Evolutionary conservation across 2,113 vertebrate genomes (phyloP).

Genomic region (Cottus gobio): DNA sequence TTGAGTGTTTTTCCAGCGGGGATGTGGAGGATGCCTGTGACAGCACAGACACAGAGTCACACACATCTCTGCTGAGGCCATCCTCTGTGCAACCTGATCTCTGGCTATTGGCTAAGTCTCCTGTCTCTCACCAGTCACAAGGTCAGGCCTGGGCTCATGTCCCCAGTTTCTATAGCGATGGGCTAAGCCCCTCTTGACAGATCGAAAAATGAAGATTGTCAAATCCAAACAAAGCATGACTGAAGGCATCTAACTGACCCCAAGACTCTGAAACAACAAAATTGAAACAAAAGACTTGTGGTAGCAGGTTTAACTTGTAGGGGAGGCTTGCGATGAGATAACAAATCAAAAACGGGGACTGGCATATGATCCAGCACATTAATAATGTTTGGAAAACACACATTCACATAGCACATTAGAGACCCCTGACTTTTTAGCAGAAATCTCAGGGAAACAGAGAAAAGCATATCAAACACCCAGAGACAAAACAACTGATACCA

Average conservation of each 20-base stretch:
- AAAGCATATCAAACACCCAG: constrained; percentile 63
- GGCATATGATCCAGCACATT: constrained; percentile 43
- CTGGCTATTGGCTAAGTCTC: constrained; percentile 69
- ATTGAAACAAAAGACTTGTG: constrained; percentile 16
- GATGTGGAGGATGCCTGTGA: constrained; percentile 71
- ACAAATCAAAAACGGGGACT: constrained; percentile 8
- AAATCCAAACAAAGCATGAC: constrained; percentile 57
- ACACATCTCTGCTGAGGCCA: constrained; percentile 62
- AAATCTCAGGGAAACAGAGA: constrained; percentile 59
- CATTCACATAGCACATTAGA: constrained; percentile 59
- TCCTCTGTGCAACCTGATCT: constrained; percentile 78
- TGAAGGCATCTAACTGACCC: constrained; percentile 61
- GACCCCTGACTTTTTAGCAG: constrained; percentile 31
- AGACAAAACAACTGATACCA: constrained; percentile 56
- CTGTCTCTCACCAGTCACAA: constrained; percentile 73
- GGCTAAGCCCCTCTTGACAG: constrained; percentile 62
- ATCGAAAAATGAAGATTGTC: constrained; percentile 65
- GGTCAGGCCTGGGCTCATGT: constrained; percentile 72
- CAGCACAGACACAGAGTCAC: constrained; percentile 76
- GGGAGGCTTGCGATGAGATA: constrained; percentile 18
- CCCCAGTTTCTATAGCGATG: constrained; percentile 71
- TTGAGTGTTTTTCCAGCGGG: constrained; percentile 67
- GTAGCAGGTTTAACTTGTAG: constrained; percentile 26
- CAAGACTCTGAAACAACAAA: constrained; percentile 37
- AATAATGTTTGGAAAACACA: constrained; percentile 53